phyloP scores from a whole-genome alignment of 2,888 invertebrate genomes.

The Bugulina stolonifera region DNA sequence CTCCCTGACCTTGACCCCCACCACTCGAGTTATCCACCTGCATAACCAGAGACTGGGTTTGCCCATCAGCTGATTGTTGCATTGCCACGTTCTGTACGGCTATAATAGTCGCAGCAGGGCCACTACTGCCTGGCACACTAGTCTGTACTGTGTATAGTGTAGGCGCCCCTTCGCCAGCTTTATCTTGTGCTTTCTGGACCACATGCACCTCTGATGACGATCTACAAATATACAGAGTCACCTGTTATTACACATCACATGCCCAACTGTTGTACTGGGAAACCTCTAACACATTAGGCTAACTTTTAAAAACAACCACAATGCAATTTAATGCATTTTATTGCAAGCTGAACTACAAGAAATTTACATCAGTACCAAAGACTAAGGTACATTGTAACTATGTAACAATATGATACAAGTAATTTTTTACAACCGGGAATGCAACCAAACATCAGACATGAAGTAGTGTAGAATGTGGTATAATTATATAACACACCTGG shows the following conservation, averaged over 20 bases:
- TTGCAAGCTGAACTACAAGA: too few species aligned
- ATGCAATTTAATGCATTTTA: too few species aligned
- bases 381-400: too few species aligned
- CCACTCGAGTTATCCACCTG: not conserved
- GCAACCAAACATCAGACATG: too few species aligned
- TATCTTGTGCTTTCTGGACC: not conserved
- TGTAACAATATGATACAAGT: too few species aligned
- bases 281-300: too few species aligned
- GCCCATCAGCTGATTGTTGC: not conserved
- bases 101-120: not conserved
- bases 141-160: not conserved
- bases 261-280: too few species aligned
- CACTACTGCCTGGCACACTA: not conserved
- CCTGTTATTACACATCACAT: too few species aligned
- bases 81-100: not conserved
- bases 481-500: conserved; percentile 30
- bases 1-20: not conserved
- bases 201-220: not conserved
- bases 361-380: too few species aligned
- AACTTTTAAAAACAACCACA: too few species aligned
- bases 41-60: not conserved
- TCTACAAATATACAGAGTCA: not conserved
- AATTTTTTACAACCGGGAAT: too few species aligned
- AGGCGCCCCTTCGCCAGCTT: not conserved
- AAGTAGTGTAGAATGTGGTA: too few species aligned